Conservation (phyloP, 2,113 vertebrate species). For the Tragelaphus strepsiceros region DNA sequence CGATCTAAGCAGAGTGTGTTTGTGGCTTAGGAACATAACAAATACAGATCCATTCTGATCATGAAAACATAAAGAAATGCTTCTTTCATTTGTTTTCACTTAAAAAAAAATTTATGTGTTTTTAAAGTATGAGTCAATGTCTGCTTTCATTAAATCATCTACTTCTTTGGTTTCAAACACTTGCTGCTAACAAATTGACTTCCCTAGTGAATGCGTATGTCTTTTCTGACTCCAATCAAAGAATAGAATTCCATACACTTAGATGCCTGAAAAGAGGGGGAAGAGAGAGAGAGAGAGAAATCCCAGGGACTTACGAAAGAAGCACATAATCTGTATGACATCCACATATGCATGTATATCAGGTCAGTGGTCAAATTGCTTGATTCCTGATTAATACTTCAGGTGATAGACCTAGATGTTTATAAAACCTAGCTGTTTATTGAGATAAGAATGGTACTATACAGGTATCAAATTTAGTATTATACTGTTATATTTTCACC, state of each 20-base stretch:
- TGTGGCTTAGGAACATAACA: slow-evolving; percentile 42
- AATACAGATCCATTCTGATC: slow-evolving; percentile 44
- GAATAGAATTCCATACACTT: slow-evolving; percentile 9
- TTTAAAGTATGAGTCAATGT: slow-evolving; percentile 41
- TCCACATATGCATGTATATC: not conserved
- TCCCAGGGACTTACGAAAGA: not conserved
- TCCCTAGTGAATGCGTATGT: slow-evolving; percentile 13
- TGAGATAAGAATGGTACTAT: not conserved
- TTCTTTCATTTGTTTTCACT: slow-evolving; percentile 17
- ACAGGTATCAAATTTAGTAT: not conserved
- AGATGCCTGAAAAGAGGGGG: not conserved
- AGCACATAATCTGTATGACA: not conserved
- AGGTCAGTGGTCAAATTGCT: not conserved
- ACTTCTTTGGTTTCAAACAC: slow-evolving; percentile 51
- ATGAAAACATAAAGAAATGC: slow-evolving; percentile 12
- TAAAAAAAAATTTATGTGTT: not conserved
- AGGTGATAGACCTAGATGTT: not conserved
- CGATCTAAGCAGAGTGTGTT: slow-evolving; percentile 51
- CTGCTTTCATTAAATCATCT: slow-evolving; percentile 34
- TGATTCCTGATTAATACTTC: not conserved
- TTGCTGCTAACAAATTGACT: slow-evolving; percentile 48
- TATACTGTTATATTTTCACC: not conserved
- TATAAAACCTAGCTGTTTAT: not conserved
- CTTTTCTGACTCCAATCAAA: slow-evolving; percentile 26
- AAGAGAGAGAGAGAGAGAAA: not conserved